Base-by-base conservation (phyloP, 92 coral and sea anemone species). In the Desmophyllum pertusum region DNA sequence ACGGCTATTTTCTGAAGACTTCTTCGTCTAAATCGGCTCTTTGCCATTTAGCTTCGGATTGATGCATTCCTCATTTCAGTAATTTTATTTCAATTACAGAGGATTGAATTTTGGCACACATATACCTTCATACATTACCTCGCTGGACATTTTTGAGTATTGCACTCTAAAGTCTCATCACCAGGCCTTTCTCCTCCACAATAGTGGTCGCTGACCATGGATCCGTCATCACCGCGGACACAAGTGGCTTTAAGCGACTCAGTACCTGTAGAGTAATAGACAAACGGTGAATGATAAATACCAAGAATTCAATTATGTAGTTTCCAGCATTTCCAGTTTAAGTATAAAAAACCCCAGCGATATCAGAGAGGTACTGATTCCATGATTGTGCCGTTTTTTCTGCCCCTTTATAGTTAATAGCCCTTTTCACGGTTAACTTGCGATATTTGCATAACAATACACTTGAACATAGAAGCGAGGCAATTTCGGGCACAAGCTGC, bases 171-270 rank as follows among this genome's bases (percentile, higher is more conserved):
- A 18, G 39, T 84, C 45, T 74, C 68, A 14, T 84, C 75, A 5
- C 31, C 82, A 75, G 81, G 87, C 66, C 67, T 84, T 43, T 48
- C 65, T 74, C 83, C 82, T 0, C 10, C 46, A 37, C 87, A 84
- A 64, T 59, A 84, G 71, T 84, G 87, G n/a, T 84, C 82, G 50
- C 81, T 74, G 75, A 84, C 87, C 75, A 63, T 75, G 18, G 87
- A 63, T 48, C 55, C 75, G 52, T 84, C 87, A 46, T 84, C 81
- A n/a, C 27, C 65, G 67, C 87, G 87, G 74, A 76, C 76, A n/a
- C 87, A 84, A 4, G 65, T 66, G 0, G 52, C 45, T 52, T 51
- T 84, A 40, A 66, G 19, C 39, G 51, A 9, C 65, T 75, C 82
- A 6, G 50, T 30, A 4, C 87, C 87, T 84, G 81, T 19, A 27